Evolutionary conservation across 2,888 invertebrate species (phyloP).

Genomic region (Andrena camellia): DNA sequence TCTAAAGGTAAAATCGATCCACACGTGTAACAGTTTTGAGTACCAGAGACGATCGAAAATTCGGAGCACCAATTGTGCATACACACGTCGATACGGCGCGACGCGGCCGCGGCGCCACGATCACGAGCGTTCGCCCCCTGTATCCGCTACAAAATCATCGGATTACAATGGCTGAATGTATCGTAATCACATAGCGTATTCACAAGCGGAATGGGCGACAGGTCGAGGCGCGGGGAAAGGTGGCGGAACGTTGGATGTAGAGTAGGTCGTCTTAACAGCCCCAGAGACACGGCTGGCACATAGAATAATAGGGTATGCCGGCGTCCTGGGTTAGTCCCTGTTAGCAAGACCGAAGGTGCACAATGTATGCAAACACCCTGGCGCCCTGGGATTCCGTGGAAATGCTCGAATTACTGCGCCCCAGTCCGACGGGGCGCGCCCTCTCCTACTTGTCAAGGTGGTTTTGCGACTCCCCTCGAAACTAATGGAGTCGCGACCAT

Average conservation of each 20-base stretch:
- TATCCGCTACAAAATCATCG: slow-evolving; percentile 65
- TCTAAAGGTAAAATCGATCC: neutral
- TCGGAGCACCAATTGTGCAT: slow-evolving; percentile 27
- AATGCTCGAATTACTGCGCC: slow-evolving; percentile 80
- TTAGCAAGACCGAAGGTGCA: slow-evolving; percentile 79
- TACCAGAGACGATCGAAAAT: slow-evolving; percentile 11
- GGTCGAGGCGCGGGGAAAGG: slow-evolving; percentile 51
- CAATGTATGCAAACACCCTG: slow-evolving; percentile 81
- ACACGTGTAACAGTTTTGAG: neutral
- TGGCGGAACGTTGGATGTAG: slow-evolving; percentile 59
- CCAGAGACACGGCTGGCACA: slow-evolving; percentile 78
- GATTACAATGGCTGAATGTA: slow-evolving; percentile 75
- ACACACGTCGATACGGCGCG: slow-evolving; percentile 14
- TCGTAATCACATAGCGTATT: slow-evolving; percentile 76
- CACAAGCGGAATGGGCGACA: slow-evolving; percentile 64
- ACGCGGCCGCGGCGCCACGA: neutral
- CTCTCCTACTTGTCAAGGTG: slow-evolving; percentile 49
- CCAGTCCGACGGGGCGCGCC: slow-evolving; percentile 60
- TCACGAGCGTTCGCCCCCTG: slow-evolving; percentile 33
- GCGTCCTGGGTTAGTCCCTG: slow-evolving; percentile 75
- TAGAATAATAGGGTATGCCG: slow-evolving; percentile 79
- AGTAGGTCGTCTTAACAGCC: slow-evolving; percentile 79
- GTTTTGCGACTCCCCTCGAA: slow-evolving; percentile 52
- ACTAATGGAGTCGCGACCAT: slow-evolving; percentile 53
- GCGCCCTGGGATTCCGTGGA: slow-evolving; percentile 75